These are phyloP conservation scores for Philhelius pedissequus DNA, from an alignment of 2,888 invertebrate genomes.

Conservation along the genomic window DNA sequence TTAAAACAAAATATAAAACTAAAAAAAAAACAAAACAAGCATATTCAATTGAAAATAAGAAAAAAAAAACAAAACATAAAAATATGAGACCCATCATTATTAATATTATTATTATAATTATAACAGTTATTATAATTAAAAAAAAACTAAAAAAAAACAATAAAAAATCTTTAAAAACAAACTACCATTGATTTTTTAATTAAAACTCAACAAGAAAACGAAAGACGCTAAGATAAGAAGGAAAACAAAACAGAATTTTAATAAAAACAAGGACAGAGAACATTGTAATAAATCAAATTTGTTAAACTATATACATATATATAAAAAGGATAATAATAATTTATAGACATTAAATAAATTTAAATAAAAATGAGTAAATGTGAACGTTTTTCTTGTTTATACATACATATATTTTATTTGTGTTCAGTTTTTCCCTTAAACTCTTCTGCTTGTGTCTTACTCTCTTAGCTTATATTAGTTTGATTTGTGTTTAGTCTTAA, in stretches of 20 bases:
- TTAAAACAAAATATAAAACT: conserved; percentile 22
- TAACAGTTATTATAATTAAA: conserved; percentile 65
- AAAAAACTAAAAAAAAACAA: conserved; percentile 33
- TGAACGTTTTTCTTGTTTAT: conserved; percentile 45
- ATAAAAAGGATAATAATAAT: conserved; percentile 45
- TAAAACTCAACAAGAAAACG: conserved; percentile 11
- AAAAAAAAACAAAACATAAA: conserved; percentile 56
- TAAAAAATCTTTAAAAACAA: conserved; percentile 49
- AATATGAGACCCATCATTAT: conserved; percentile 62
- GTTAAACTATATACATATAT: conserved; percentile 65
- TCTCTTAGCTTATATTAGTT: background rate
- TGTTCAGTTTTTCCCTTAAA: background rate
- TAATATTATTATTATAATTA: conserved; percentile 65
- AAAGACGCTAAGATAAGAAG: background rate
- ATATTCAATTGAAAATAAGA: conserved; percentile 63
- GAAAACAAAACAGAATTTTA: conserved; percentile 21
- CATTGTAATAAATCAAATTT: conserved; percentile 61
- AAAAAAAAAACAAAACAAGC: conserved; percentile 39
- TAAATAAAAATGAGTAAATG: conserved; percentile 14
- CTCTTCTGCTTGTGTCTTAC: background rate
- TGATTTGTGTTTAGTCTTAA: background rate
- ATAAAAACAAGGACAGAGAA: conserved; percentile 23
- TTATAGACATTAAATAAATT: conserved; percentile 51
- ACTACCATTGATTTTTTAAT: conserved; percentile 37
- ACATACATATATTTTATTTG: background rate